Evolutionary conservation across 1,140 invertebrate genomes (phyloP), one percentile per base, ranked within the genome.

Genomic region (Pollicipes pollicipes): DNA sequence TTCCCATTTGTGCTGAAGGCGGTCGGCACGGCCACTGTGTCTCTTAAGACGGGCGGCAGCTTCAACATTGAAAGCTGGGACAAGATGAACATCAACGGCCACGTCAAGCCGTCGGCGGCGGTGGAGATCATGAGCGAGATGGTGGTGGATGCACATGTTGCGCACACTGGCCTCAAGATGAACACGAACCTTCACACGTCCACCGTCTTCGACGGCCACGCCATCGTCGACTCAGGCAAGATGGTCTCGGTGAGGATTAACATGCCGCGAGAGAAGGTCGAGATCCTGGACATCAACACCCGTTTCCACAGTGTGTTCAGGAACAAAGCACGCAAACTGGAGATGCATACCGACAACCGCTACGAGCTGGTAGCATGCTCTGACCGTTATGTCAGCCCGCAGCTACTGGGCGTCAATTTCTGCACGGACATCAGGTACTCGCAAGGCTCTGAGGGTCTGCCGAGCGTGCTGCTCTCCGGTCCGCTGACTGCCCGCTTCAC

Each of bases 151-250:
- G 64, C 64, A 10, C 28, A 66, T n/a, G 27, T 66, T 10, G 64
- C 64, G 24, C n/a, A 29, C n/a, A 66, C 64, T 28, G 64, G 64
- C 27, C 27, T 66, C 28, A 66, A 66, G 64, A 27, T 66, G 27
- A 66, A 66, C 64, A 29, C 64, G 24, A 66, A 66, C 64, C 64
- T 66, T 3, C 64, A 66, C n/a, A 66, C 64, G 1, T 66, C 64
- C 27, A 66, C 64, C n/a, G 3, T 66, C 27, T 10, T 66, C 64
- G 64, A 66, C 64, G 64, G 64, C 28, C 28, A 27, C 8, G 64
- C 28, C 8, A 10, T 27, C 10, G 28, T 66, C n/a, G 17, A 66
- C 64, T 21, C 24, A 21, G 64, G 64, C 1, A 21, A 66, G 64
- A 8, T 66, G 64, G 64, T 66, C 24, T 66, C 64, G 1, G 64